Evolutionary conservation across 2,797 vertebrate genomes (phyloP).

Genomic region (Cetoscarus ocellatus): DNA sequence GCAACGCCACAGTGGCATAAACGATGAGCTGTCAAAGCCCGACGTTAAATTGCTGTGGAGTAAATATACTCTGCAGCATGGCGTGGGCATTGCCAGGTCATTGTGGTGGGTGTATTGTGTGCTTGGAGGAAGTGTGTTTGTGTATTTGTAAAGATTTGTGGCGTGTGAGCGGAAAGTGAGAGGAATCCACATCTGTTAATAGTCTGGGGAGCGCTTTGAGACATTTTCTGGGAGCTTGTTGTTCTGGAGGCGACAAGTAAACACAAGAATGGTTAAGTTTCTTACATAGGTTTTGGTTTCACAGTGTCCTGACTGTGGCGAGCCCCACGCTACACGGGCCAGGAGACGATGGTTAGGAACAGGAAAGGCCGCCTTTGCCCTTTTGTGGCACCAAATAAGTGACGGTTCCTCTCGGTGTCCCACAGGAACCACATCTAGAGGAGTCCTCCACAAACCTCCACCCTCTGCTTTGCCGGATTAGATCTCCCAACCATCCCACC

Average conservation of each 20-base stretch:
- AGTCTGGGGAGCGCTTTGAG: constrained; percentile 50
- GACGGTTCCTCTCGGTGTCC: constrained; percentile 70
- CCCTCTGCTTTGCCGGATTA: constrained; percentile 68
- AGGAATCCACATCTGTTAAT: constrained; percentile 69
- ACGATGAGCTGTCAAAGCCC: constrained; percentile 77
- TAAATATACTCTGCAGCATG: constrained; percentile 71
- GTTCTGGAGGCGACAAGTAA: constrained; percentile 56
- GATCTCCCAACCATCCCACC: constrained; percentile 80
- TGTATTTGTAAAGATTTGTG: constrained; percentile 62
- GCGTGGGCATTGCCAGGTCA: constrained; percentile 67
- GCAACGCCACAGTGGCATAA: constrained; percentile 72
- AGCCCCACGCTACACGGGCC: constrained; percentile 54
- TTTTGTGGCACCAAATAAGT: constrained; percentile 73
- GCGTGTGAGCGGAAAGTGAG: constrained; percentile 69
- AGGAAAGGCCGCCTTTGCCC: constrained; percentile 65
- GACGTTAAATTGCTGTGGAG: constrained; percentile 75
- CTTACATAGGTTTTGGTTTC: constrained; percentile 33
- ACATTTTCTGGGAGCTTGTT: constrained; percentile 55
- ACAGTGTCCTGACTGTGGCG: constrained; percentile 60
- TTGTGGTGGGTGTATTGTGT: constrained; percentile 77
- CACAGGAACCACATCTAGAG: constrained; percentile 80
- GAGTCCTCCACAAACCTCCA: constrained; percentile 71
- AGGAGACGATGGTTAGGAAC: constrained; percentile 35
- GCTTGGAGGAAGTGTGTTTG: constrained; percentile 67
- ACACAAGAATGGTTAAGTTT: constrained; percentile 48